Percentiles rank a stretch among this genome's conserved stretches.
Conservation (phyloP, 1,140 invertebrate species). For the Drosophila littoralis region DNA sequence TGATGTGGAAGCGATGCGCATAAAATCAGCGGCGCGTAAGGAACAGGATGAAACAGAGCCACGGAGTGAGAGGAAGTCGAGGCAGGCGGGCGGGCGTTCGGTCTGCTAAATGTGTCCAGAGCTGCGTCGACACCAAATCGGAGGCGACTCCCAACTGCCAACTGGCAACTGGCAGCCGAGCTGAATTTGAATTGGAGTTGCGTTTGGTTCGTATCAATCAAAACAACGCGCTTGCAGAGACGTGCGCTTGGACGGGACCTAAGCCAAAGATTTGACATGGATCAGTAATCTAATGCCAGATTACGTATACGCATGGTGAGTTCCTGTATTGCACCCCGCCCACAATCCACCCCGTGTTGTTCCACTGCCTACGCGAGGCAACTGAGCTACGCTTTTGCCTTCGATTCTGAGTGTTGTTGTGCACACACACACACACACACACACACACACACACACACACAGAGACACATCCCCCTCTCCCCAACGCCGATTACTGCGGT, state of each 20-base stretch:
- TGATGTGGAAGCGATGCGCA: slow-evolving; percentile 81
- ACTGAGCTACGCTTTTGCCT: slow-evolving; percentile 16
- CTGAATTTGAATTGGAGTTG: neutral
- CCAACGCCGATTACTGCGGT: slow-evolving; percentile 31
- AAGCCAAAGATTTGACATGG: slow-evolving; percentile 85
- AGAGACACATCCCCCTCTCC: too few relatives aligned
- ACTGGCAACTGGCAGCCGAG: slow-evolving; percentile 3
- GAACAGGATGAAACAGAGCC: slow-evolving; percentile 45
- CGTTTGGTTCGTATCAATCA: slow-evolving; percentile 73
- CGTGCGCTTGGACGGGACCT: slow-evolving; percentile 44
- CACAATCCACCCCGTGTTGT: neutral
- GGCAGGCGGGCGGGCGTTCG: neutral
- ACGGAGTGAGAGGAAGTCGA: neutral
- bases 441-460: neutral
- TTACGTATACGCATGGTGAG: slow-evolving; percentile 84
- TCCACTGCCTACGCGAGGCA: neutral
- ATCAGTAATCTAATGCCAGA: slow-evolving; percentile 85
- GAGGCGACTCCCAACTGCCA: slow-evolving; percentile 18
- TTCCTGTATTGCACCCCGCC: slow-evolving; percentile 46
- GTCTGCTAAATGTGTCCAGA: slow-evolving; percentile 8
- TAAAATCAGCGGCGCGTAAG: slow-evolving; percentile 78
- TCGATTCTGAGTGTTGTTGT: slow-evolving; percentile 30
- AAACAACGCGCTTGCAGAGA: slow-evolving; percentile 59
- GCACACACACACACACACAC: slow-evolving; percentile 51
- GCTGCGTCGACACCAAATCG: slow-evolving; percentile 64